These are phyloP conservation scores for Oxyscelio sp. DNA, from an alignment of 2,888 invertebrate genomes.

Conservation along the genomic window DNA sequence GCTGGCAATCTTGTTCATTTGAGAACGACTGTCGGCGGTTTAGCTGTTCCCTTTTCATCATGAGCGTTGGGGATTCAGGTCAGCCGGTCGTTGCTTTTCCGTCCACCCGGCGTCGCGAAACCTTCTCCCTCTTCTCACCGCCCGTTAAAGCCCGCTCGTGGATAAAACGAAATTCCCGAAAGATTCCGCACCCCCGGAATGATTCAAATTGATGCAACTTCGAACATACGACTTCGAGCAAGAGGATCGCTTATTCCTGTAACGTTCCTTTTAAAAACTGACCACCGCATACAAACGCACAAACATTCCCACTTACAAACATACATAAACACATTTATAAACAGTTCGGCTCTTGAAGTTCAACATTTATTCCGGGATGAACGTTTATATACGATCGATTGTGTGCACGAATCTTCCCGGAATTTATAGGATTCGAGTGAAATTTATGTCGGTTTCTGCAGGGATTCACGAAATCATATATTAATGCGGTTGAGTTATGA, in stretches of 20 bases:
- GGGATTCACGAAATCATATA: constrained; percentile 45
- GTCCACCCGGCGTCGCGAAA: constrained; percentile 57
- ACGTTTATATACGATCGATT: constrained; percentile 18
- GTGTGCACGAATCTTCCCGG: constrained; percentile 20
- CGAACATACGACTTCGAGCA: constrained; percentile 2
- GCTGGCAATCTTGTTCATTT: constrained; percentile 58
- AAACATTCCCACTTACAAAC: no score
- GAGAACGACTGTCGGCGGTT: constrained; percentile 31
- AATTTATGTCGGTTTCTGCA: constrained; percentile 48
- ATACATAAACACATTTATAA: constrained; percentile 42
- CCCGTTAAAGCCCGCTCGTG: not conserved
- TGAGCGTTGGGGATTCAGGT: constrained; percentile 67
- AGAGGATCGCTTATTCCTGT: constrained; percentile 26
- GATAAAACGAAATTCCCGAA: constrained; percentile 47
- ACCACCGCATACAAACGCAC: no score
- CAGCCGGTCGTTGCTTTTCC: constrained; percentile 74
- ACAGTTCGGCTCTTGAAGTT: constrained; percentile 16
- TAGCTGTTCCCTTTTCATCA: constrained; percentile 69
- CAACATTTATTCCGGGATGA: constrained; percentile 25
- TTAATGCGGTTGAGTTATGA: constrained; percentile 56
- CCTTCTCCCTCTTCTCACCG: constrained; percentile 1
- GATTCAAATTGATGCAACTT: constrained; percentile 2
- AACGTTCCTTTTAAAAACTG: not conserved
- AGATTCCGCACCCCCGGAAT: constrained; percentile 30
- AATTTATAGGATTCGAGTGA: constrained; percentile 34